phyloP scores from a whole-genome alignment of 1,140 invertebrate genomes.

The Acarapis woodi region DNA sequence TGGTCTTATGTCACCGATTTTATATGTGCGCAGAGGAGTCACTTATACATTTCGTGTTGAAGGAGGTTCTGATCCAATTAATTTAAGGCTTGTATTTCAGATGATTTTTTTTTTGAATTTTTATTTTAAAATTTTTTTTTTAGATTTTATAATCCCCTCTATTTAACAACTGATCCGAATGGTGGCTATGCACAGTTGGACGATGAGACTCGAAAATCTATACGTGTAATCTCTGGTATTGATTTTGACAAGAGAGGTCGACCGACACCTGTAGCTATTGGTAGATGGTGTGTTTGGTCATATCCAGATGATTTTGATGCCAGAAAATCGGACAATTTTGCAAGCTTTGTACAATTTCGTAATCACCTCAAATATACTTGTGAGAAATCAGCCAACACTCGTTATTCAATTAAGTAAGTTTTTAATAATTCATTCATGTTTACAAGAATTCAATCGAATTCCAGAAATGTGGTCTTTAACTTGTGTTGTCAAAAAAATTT shows the following conservation, averaged over 20 bases:
- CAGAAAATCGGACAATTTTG: conserved; percentile 32
- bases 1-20: conserved; percentile 49
- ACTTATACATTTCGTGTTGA: conserved; percentile 38
- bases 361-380: conserved; percentile 9
- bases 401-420: no score
- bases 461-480: conserved; percentile 34
- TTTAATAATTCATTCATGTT: no score
- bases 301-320: conserved; percentile 32
- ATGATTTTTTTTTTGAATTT: no score
- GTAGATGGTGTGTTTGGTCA: conserved; percentile 39
- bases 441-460: no score
- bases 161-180: conserved; percentile 55
- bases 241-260: conserved; percentile 42
- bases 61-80: conserved; percentile 45
- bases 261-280: conserved; percentile 22
- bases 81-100: no score
- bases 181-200: conserved; percentile 44
- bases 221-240: conserved; percentile 46
- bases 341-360: conserved; percentile 9
- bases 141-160: conserved; percentile 62
- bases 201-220: conserved; percentile 32
- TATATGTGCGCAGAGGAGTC: conserved; percentile 52
- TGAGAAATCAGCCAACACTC: no score
- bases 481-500: no score
- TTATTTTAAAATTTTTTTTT: no score